Evolutionary conservation across 2,888 invertebrate species (phyloP).

Genomic region (Micropterix aruncella): DNA sequence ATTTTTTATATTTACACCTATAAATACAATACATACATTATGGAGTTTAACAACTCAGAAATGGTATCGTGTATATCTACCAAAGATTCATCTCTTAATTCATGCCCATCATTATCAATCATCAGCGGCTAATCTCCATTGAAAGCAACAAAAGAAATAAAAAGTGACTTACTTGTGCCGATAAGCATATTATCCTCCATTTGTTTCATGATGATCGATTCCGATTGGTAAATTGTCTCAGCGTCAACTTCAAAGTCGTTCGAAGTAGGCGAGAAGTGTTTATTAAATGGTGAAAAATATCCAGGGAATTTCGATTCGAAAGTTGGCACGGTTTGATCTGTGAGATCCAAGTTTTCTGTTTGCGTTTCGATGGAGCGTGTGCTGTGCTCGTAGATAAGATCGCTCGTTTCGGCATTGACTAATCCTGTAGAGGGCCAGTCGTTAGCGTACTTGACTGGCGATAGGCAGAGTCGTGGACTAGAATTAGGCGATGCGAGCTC

Average conservation of each 20-base stretch:
- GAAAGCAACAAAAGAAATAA: slow-evolving; percentile 19
- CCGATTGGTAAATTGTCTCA: slow-evolving; percentile 12
- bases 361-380: slow-evolving; percentile 4
- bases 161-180: slow-evolving; percentile 10
- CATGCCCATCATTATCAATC: no score
- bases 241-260: slow-evolving; percentile 10
- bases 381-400: slow-evolving; percentile 2
- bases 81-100: no score
- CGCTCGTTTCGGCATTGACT: slow-evolving; percentile 1
- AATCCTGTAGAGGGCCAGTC: slow-evolving; percentile 6
- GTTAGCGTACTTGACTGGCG: slow-evolving; percentile 3
- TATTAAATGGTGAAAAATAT: slow-evolving; percentile 7
- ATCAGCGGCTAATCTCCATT: no score
- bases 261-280: slow-evolving; percentile 11
- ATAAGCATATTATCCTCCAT: slow-evolving; percentile 11
- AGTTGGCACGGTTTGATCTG: slow-evolving; percentile 5
- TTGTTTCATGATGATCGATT: slow-evolving; percentile 8
- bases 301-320: slow-evolving; percentile 5
- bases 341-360: slow-evolving; percentile 3
- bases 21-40: no score
- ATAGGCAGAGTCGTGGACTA: slow-evolving; percentile 10
- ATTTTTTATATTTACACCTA: no score
- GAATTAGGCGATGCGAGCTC: slow-evolving; percentile 11
- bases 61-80: no score
- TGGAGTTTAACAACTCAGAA: no score